phyloP scores from a whole-genome alignment of 2,888 invertebrate genomes.

The Drosophila parthenogenetica region DNA sequence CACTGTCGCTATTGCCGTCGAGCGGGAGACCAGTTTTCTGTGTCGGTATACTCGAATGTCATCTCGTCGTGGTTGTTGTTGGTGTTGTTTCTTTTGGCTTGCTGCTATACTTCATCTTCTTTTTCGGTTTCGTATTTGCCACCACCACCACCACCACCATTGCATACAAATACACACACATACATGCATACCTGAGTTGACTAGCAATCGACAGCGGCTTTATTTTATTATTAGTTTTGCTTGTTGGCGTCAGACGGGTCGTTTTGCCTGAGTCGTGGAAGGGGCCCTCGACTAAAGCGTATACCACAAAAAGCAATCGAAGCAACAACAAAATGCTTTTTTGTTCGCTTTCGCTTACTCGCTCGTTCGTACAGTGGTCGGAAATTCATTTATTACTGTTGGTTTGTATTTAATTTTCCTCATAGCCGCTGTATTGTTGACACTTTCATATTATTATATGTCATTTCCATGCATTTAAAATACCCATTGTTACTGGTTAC shows the following conservation, averaged over 20 bases:
- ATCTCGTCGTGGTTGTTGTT: slow-evolving; percentile 47
- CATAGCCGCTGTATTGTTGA: slow-evolving; percentile 7
- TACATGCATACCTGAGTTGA: slow-evolving; percentile 50
- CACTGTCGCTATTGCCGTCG: slow-evolving; percentile 27
- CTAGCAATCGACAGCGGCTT: slow-evolving; percentile 69
- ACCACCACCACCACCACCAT: slow-evolving; percentile 68
- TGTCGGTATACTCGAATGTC: slow-evolving; percentile 73
- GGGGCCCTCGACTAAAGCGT: slow-evolving; percentile 35
- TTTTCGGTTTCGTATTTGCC: slow-evolving; percentile 64
- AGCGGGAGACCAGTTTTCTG: slow-evolving; percentile 67
- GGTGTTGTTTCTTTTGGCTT: slow-evolving; percentile 37
- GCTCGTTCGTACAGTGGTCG: slow-evolving; percentile 52
- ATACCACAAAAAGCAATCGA: slow-evolving; percentile 41
- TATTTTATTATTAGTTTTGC: slow-evolving; percentile 77
- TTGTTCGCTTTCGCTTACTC: slow-evolving; percentile 54
- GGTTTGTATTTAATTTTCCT: slow-evolving; percentile 17
- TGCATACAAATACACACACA: slow-evolving; percentile 24
- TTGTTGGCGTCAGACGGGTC: slow-evolving; percentile 57
- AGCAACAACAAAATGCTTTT: slow-evolving; percentile 41
- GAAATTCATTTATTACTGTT: slow-evolving; percentile 20
- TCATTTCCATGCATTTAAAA: too few species aligned
- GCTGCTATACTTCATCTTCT: slow-evolving; percentile 78
- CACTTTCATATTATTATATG: too few species aligned
- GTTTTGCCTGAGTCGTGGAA: slow-evolving; percentile 8
- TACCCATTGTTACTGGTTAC: too few species aligned